phyloP scores from a whole-genome alignment of 2,797 vertebrate genomes.

The Miichthys miiuy region DNA sequence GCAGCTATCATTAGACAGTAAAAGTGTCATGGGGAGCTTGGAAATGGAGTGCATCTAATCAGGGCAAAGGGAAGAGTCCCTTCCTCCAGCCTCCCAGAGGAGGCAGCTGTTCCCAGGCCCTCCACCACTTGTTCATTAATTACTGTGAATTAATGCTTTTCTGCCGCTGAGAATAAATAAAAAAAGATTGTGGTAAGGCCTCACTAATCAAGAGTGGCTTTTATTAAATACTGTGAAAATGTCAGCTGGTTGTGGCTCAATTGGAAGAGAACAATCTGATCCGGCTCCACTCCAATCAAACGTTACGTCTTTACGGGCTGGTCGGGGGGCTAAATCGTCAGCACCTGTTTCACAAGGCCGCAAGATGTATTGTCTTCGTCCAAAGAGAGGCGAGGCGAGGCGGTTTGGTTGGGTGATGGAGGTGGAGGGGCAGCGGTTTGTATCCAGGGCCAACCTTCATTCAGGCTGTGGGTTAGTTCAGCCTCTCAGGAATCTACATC shows the following conservation, averaged over 20 bases:
- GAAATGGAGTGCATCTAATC: conserved; percentile 80
- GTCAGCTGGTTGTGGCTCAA: conserved; percentile 70
- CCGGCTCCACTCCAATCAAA: conserved; percentile 72
- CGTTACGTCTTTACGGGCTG: conserved; percentile 46
- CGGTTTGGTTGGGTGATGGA: too few relatives aligned
- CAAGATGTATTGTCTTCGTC: conserved; percentile 63
- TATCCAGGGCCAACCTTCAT: conserved; percentile 58
- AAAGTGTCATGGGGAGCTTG: conserved; percentile 66
- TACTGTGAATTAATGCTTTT: conserved; percentile 83
- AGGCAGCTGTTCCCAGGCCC: conserved; percentile 79
- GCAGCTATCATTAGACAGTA: conserved; percentile 72
- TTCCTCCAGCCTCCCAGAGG: conserved; percentile 78
- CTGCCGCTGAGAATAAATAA: conserved; percentile 79
- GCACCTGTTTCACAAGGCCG: conserved; percentile 66
- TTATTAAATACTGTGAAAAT: conserved; percentile 82
- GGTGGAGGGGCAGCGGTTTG: conserved; percentile 39
- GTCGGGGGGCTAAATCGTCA: conserved; percentile 61
- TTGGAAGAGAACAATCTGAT: conserved; percentile 67
- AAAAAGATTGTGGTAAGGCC: conserved; percentile 75
- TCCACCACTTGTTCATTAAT: conserved; percentile 83
- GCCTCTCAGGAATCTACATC: conserved; percentile 75
- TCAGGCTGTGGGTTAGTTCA: conserved; percentile 56
- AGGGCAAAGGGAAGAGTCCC: conserved; percentile 74
- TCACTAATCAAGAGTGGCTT: conserved; percentile 82
- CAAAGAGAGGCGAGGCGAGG: conserved; percentile 22